Evolutionary conservation across 1,140 invertebrate species (phyloP).

Genomic region (Drosophila bocki): DNA sequence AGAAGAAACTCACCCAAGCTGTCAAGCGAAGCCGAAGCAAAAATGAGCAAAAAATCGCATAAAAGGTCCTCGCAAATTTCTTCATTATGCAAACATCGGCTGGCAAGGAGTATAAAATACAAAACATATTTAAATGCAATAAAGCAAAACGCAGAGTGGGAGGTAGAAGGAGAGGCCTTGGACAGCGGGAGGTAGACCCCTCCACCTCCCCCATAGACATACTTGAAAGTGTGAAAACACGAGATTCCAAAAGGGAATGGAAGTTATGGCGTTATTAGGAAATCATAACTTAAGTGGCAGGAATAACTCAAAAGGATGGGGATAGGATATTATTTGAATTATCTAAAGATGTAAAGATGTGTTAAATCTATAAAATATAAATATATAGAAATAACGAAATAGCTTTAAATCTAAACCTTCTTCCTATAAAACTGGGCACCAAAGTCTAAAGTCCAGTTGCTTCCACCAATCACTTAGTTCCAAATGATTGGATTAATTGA

Average conservation of each 20-base stretch:
- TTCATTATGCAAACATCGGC: constrained; percentile 62
- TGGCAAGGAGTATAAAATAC: constrained; percentile 44
- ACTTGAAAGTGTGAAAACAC: constrained; percentile 16
- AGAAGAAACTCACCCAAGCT: constrained; percentile 7
- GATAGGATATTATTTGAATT: neutral
- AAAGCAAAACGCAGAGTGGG: constrained; percentile 26
- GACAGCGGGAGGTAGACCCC: neutral
- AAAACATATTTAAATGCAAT: constrained; percentile 66
- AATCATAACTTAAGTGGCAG: constrained; percentile 6
- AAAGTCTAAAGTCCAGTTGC: neutral
- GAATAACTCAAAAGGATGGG: neutral
- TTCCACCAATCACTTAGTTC: neutral
- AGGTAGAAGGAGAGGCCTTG: neutral
- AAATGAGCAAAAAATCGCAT: constrained; percentile 35
- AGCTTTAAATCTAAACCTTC: neutral
- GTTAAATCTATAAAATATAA: neutral
- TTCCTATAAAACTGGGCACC: neutral
- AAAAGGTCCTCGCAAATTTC: constrained; percentile 54
- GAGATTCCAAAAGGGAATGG: constrained; percentile 2
- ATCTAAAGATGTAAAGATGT: neutral
- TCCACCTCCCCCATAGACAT: neutral
- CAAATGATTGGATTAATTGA: constrained; percentile 16
- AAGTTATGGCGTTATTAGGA: neutral
- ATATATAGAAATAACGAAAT: neutral
- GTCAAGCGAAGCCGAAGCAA: neutral